Percentiles rank a stretch among this genome's conserved stretches.
Conservation (phyloP, 2,113 vertebrate genomes). For the Macheiramphus alcinus region DNA sequence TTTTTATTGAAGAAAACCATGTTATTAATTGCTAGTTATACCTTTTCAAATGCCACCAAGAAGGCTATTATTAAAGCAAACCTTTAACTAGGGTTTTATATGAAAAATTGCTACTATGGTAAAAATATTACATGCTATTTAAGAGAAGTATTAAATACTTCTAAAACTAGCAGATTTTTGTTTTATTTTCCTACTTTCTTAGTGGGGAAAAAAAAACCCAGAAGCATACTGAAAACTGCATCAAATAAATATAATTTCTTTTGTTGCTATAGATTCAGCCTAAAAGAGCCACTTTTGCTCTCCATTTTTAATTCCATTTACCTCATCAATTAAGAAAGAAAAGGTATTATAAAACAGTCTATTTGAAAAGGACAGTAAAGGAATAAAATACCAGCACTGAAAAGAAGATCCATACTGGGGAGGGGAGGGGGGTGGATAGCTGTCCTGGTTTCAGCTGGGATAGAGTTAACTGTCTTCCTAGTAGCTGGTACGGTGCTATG, state of each 20-base stretch:
- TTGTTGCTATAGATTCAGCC: background rate
- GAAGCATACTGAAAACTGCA: background rate
- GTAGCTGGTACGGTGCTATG: too few relatives aligned
- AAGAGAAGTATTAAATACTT: background rate
- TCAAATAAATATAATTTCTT: background rate
- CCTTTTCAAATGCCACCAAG: background rate
- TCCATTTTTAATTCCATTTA: background rate
- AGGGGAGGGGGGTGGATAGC: background rate
- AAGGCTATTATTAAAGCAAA: background rate
- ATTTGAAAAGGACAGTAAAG: background rate
- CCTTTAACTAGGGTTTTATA: background rate
- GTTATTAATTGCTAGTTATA: background rate
- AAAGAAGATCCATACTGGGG: background rate
- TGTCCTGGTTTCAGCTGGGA: too few relatives aligned
- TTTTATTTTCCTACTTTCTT: background rate
- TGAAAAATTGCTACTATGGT: background rate
- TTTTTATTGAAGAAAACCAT: background rate
- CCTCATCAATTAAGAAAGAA: background rate
- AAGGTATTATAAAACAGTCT: background rate
- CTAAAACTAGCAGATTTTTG: background rate
- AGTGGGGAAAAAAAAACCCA: fast-evolving
- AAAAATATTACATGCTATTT: background rate
- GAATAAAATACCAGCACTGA: background rate
- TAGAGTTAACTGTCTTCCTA: too few relatives aligned
- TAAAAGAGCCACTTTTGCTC: background rate